Conservation (phyloP, 2,113 vertebrate genomes). For the Oceanites oceanicus region DNA sequence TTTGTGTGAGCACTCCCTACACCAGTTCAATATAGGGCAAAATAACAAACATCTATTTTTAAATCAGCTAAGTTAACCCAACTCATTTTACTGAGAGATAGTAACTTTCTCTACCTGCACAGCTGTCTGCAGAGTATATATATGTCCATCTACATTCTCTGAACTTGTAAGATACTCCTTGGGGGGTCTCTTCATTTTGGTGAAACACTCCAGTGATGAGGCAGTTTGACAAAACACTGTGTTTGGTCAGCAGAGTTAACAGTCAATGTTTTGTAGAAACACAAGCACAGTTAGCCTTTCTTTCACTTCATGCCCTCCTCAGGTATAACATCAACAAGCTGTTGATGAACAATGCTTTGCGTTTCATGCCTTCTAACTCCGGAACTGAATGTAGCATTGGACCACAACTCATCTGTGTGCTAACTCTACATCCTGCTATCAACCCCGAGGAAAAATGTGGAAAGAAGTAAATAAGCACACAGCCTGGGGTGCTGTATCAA, state of each 20-base stretch:
- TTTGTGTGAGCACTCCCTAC: constrained; percentile 8
- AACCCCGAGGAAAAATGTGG: not conserved
- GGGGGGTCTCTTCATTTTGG: not conserved
- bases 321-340: not conserved
- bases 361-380: not conserved
- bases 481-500: not conserved
- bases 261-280: not conserved
- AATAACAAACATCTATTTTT: not conserved
- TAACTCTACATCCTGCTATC: not conserved
- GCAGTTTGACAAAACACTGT: not conserved
- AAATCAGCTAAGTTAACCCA: not conserved
- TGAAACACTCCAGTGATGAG: not conserved
- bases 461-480: not conserved
- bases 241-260: not conserved
- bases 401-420: not conserved
- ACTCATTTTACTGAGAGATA: not conserved
- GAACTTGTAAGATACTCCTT: not conserved
- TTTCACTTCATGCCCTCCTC: not conserved
- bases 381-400: not conserved
- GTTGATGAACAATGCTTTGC: not conserved
- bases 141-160: not conserved
- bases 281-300: not conserved
- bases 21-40: constrained; percentile 11
- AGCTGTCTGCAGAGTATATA: not conserved
- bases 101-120: not conserved